Evolutionary conservation across 2,888 invertebrate species (phyloP), one percentile per base, ranked within the genome.

Genomic region (Geophilus truncorum): DNA sequence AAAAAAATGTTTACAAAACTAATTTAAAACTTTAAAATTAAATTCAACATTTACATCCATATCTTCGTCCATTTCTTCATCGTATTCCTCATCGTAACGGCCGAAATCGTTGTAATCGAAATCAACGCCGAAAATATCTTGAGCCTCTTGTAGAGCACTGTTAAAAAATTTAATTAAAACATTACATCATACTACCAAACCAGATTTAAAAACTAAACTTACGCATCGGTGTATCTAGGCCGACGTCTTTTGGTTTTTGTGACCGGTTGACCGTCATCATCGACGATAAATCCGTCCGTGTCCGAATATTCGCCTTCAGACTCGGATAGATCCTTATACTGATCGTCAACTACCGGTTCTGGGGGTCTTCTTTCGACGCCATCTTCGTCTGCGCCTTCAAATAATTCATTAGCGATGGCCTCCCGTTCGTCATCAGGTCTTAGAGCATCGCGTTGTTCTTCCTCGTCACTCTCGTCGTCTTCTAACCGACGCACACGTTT

Each of bases 71-170:
- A 80, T 77, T 78, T 94, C 93, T 80, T 93, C 93, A 84, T 95
- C 93, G 82, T 94, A 94, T 83, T 95, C 95, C 80, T 94, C 94
- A 6, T 92, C 94, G 85, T 94, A 94, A 85, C 94, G 94, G 80
- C 92, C 92, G 87, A 96, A 94, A 84, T 96, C 95, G 82, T 95
- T 95, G 86, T 93, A 96, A 86, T 96, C 97, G 88, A 98, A 98
- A 87, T 98, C 98, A n/a, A 98, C 97, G 32, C 98, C 99, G 86
- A 99, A 99, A 83, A 98, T 97, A 86, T 99, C 98, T 87, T 98
- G 97, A 80, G 98, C 99, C 87, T 98, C 96, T 91, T 98, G 97
- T 21, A 98, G 89, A 0, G 95, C 94, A 12, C 92, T 94, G 77
- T 81, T 78, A 78, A 82, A 81, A 80, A 77, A 21, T 81, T 23